These are phyloP conservation scores for Promerops cafer DNA, from an alignment of 2,113 vertebrate species.

Conservation along the genomic window DNA sequence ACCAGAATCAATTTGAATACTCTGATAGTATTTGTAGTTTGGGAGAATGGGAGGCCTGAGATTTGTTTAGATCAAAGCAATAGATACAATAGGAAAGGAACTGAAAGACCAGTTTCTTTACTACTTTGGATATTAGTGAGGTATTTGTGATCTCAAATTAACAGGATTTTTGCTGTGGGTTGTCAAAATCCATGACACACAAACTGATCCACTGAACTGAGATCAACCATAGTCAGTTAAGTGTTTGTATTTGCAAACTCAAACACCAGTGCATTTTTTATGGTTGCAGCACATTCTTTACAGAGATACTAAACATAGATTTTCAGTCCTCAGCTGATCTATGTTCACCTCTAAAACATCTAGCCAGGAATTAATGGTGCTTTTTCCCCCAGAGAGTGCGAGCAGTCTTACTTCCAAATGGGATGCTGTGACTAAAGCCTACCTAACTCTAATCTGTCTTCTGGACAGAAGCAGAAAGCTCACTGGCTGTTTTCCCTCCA, in stretches of 20 bases:
- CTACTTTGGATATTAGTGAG: background rate
- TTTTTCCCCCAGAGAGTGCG: background rate
- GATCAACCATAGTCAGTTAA: background rate
- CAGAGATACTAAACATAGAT: background rate
- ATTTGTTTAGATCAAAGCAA: background rate
- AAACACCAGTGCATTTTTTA: background rate
- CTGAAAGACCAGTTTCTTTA: background rate
- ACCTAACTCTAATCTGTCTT: background rate
- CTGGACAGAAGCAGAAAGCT: background rate
- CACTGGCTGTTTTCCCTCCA: background rate
- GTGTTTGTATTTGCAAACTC: background rate
- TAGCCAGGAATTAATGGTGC: background rate
- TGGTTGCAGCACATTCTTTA: background rate
- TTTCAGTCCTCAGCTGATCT: background rate
- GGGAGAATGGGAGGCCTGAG: background rate
- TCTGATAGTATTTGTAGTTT: background rate
- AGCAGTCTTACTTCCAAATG: background rate
- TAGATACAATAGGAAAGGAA: background rate
- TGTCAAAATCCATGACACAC: background rate
- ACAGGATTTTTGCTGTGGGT: background rate
- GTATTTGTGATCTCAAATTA: background rate
- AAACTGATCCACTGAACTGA: background rate
- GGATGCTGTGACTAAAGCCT: background rate
- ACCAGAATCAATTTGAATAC: background rate
- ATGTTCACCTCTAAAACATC: background rate